Percentiles rank a stretch among this genome's conserved stretches.
Evolutionary conservation across 1,140 invertebrate species (phyloP).

Genomic region (Cotesia chilonis): DNA sequence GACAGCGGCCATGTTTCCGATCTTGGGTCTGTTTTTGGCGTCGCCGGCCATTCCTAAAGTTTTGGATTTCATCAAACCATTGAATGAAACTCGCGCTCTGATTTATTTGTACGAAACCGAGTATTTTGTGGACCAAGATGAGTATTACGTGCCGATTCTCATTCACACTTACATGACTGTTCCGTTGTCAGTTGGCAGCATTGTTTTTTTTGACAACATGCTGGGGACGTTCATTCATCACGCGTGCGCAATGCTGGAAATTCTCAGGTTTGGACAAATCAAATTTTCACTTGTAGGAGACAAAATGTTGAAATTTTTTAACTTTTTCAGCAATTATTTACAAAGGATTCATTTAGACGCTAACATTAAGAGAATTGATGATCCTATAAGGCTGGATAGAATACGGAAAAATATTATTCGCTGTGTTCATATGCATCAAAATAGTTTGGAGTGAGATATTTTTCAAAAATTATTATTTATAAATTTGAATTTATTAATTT

Average conservation of each 20-base stretch:
- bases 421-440: constrained; percentile 12
- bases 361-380: too few relatives aligned
- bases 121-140: constrained; percentile 37
- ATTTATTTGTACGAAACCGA: constrained; percentile 28
- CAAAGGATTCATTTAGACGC: not conserved
- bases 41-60: constrained; percentile 17
- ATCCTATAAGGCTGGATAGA: not conserved
- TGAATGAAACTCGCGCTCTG: constrained; percentile 26
- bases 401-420: not conserved
- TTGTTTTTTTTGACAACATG: not conserved
- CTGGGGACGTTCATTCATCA: not conserved
- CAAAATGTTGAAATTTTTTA: too few relatives aligned
- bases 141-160: constrained; percentile 31
- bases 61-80: constrained; percentile 28
- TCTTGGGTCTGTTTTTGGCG: not conserved
- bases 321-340: not conserved
- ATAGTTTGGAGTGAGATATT: not conserved
- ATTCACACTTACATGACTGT: constrained; percentile 26
- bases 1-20: constrained; percentile 3
- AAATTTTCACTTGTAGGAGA: not conserved
- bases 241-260: not conserved
- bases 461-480: not conserved
- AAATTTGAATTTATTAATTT: too few relatives aligned
- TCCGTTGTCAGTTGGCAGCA: not conserved
- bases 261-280: constrained; percentile 20